phyloP scores from a whole-genome alignment of 2,888 invertebrate genomes.

The Linnaemya vulpina region DNA sequence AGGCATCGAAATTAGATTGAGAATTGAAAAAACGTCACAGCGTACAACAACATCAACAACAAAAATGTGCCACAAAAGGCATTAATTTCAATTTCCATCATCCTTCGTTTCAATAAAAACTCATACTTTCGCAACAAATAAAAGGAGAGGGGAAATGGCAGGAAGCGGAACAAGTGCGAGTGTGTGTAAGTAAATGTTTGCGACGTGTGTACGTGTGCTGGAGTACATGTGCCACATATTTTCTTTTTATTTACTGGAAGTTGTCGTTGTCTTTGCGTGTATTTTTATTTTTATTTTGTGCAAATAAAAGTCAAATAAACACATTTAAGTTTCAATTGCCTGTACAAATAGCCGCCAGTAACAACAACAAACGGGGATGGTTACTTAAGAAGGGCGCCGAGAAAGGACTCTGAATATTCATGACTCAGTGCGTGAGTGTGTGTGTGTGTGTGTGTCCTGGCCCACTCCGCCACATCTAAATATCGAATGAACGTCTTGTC shows the following conservation, averaged over 20 bases:
- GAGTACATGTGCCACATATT: conserved; percentile 28
- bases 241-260: conserved; percentile 37
- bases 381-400: neutral
- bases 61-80: conserved; percentile 51
- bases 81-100: conserved; percentile 54
- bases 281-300: conserved; percentile 48
- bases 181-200: neutral
- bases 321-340: conserved; percentile 59
- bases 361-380: conserved; percentile 9
- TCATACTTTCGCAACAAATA: neutral
- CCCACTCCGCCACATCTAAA: neutral
- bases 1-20: conserved; percentile 1
- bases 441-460: neutral
- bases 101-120: conserved; percentile 14
- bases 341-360: conserved; percentile 51
- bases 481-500: conserved; percentile 14
- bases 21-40: neutral
- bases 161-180: neutral
- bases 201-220: conserved; percentile 1
- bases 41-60: conserved; percentile 39
- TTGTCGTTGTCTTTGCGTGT: conserved; percentile 14
- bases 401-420: neutral
- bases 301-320: conserved; percentile 67
- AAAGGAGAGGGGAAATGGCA: neutral
- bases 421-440: neutral